Evolutionary conservation across 1,140 invertebrate genomes (phyloP).

Genomic region (Rhysida immarginata): DNA sequence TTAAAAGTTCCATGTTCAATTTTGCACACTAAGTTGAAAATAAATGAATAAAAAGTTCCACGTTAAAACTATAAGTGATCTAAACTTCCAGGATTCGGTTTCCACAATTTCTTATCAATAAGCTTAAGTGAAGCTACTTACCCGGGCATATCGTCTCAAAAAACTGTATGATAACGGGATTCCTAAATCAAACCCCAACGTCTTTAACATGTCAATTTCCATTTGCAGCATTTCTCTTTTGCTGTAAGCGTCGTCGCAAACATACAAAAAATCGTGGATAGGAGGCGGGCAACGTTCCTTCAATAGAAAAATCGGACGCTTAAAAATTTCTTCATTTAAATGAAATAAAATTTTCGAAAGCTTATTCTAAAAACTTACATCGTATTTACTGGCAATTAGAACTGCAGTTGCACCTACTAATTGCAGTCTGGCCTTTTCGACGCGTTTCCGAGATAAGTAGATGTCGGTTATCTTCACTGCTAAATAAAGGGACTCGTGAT

Average conservation of each 20-base stretch:
- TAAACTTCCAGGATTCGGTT: too few relatives aligned
- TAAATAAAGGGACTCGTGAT: constrained; percentile 94
- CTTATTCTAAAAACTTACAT: too few relatives aligned
- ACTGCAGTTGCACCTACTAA: constrained; percentile 77
- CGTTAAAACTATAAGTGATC: too few relatives aligned
- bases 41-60: too few relatives aligned
- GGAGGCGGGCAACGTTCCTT: constrained; percentile 79
- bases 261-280: constrained; percentile 89
- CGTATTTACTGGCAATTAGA: constrained; percentile 91
- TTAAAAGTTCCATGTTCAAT: constrained; percentile 78
- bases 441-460: constrained; percentile 53
- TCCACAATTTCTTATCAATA: too few relatives aligned
- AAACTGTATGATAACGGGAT: constrained; percentile 92
- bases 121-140: too few relatives aligned
- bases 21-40: constrained; percentile 51
- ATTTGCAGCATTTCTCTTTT: constrained; percentile 67
- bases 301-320: background rate
- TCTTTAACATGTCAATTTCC: constrained; percentile 74
- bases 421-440: constrained; percentile 60
- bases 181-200: constrained; percentile 77
- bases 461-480: constrained; percentile 89
- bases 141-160: constrained; percentile 81
- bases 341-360: too few relatives aligned
- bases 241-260: constrained; percentile 86
- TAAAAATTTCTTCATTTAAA: background rate